A percentile compares a stretch with the other conserved stretches of the same genome.
Evolutionary conservation across 2,113 vertebrate species (phyloP).

Genomic region (Tetrao urogallus): DNA sequence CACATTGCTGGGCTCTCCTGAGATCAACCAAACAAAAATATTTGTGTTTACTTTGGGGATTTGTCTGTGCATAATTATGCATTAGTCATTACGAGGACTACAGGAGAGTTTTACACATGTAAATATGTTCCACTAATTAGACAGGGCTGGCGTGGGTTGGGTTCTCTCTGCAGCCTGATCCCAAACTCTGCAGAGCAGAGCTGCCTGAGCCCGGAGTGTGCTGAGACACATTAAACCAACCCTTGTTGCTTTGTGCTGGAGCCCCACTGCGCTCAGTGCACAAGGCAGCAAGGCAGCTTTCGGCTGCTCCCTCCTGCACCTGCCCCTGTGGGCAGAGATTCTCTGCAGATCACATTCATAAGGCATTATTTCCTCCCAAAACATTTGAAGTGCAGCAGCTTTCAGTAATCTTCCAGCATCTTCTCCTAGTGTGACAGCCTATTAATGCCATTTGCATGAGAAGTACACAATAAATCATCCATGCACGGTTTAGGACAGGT

Average conservation of each 20-base stretch:
- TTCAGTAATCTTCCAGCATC: constrained; percentile 65
- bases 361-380: constrained; percentile 40
- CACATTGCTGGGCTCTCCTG: constrained; percentile 64
- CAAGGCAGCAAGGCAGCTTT: not conserved
- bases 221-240: not conserved
- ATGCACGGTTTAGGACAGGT: constrained; percentile 69
- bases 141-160: constrained; percentile 67
- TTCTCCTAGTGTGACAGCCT: constrained; percentile 63
- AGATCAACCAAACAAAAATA: constrained; percentile 75
- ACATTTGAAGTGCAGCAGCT: constrained; percentile 54
- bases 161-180: constrained; percentile 60
- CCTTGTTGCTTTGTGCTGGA: constrained; percentile 12
- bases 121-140: constrained; percentile 77
- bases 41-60: constrained; percentile 77
- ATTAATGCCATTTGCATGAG: constrained; percentile 71
- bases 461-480: constrained; percentile 71
- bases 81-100: constrained; percentile 71
- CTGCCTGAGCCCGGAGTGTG: too few species aligned
- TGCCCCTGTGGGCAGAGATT: constrained; percentile 10
- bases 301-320: not conserved
- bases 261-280: not conserved
- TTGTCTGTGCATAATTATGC: constrained; percentile 76
- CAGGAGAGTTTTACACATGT: constrained; percentile 77
- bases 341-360: constrained; percentile 2
- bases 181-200: not conserved